Evolutionary conservation across 2,113 vertebrate species (phyloP), one percentile per base, ranked within the genome.

Genomic region (Gorilla gorilla): DNA sequence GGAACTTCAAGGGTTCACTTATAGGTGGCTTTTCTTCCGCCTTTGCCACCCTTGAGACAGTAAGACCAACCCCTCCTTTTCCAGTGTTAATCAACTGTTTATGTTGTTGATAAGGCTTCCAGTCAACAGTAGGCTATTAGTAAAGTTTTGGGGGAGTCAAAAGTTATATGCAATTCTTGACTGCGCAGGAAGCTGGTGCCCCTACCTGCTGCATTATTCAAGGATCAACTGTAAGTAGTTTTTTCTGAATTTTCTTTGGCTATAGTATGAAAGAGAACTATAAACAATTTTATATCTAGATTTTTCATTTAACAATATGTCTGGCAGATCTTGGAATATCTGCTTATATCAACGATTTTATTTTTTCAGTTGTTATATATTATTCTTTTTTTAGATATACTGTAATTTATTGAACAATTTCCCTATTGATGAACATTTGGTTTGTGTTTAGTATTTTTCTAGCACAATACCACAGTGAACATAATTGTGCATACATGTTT

Each of bases 391-490:
- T 96, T 20, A 94, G 5, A 70, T 81, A 89, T 84, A 50, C 10
- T 57, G 94, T 81, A 89, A 84, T 91, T 64, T 84, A 93, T 70
- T 90, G 30, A 87, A 45, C 4, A 64, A 0, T 93, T 91, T 94
- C 18, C 30, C 45, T 76, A 22, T 45, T 90, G 23, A 87, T 68
- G 25, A 4, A 80, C 32, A 75, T 87, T 85, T 57, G 4, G 4
- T 38, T 86, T 91, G 20, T 52, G 68, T 83, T 85, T 80, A 94
- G 16, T 64, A 90, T 83, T 94, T 92, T 78, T 12, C 35, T 66
- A 75, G 68, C 52, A 88, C 4, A 48, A 32, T 81, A 43, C 9
- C 66, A 6, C 10, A 93, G 79, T 32, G 40, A 92, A 87, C 35
- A 89, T 73, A 84, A 68, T 59, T 80, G 8, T 91, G 6, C 9